These are phyloP conservation scores for Oreohelix idahoensis DNA, from an alignment of 1,140 invertebrate species.

Conservation along the genomic window DNA sequence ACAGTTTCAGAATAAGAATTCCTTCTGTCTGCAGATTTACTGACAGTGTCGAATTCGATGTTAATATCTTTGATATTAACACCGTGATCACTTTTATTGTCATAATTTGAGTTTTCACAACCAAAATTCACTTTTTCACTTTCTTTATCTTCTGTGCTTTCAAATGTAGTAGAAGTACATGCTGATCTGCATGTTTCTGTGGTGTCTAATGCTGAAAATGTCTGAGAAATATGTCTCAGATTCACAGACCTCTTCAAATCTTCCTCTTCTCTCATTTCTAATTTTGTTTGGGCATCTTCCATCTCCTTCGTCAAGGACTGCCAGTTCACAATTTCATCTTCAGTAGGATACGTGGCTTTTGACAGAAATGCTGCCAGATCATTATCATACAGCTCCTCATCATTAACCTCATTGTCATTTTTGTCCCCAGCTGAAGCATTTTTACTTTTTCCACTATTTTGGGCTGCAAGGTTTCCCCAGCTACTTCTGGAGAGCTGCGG, in stretches of 20 bases:
- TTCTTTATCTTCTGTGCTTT: neutral
- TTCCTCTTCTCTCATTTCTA: neutral
- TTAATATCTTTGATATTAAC: neutral
- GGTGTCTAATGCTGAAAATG: neutral
- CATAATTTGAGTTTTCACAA: neutral
- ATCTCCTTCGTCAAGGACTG: neutral
- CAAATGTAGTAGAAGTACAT: neutral
- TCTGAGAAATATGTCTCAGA: slow-evolving; percentile 20
- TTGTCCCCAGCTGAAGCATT: neutral
- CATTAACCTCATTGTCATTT: neutral
- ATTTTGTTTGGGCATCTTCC: slow-evolving; percentile 6
- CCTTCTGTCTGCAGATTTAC: neutral
- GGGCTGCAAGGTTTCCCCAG: too few relatives aligned
- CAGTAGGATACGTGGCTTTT: slow-evolving; percentile 2
- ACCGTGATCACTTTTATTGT: neutral
- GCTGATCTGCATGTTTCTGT: neutral
- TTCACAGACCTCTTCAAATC: slow-evolving; percentile 1
- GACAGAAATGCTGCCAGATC: slow-evolving; percentile 41
- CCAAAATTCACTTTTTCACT: neutral
- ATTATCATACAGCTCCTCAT: slow-evolving; percentile 39
- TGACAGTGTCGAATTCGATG: neutral
- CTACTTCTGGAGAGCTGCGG: neutral
- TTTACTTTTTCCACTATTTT: neutral
- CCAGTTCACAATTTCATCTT: slow-evolving; percentile 28
- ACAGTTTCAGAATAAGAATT: neutral